A percentile compares a stretch with the other conserved stretches of the same genome.
These are phyloP conservation scores for Dichetophora obliterata DNA, from an alignment of 2,888 invertebrate species.

Conservation along the genomic window DNA sequence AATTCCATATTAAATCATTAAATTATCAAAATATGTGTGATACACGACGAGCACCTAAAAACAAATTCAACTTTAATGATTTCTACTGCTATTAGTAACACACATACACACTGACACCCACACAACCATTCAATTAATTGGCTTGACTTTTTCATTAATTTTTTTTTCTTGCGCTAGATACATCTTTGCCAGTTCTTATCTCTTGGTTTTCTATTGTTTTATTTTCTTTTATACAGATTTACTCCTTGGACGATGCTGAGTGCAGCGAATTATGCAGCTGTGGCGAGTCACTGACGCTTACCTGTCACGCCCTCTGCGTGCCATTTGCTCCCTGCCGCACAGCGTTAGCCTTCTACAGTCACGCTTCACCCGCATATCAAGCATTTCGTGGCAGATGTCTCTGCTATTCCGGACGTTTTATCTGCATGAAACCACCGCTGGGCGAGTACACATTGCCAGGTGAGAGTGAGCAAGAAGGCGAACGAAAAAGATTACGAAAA, in stretches of 20 bases:
- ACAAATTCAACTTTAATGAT: neutral
- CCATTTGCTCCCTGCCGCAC: conserved; percentile 89
- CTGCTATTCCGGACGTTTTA: conserved; percentile 92
- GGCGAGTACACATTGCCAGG: conserved; percentile 72
- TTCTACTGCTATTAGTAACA: neutral
- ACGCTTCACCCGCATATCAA: conserved; percentile 90
- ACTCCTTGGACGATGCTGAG: conserved; percentile 82
- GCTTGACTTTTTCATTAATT: neutral
- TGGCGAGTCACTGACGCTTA: conserved; percentile 80
- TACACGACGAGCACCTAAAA: neutral
- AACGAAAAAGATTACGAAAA: neutral
- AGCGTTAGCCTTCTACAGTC: conserved; percentile 89
- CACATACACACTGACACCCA: neutral
- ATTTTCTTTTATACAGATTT: conserved; percentile 61
- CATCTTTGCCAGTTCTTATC: neutral
- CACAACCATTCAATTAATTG: neutral
- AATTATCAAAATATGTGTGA: neutral
- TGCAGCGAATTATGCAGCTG: conserved; percentile 93
- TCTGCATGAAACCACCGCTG: conserved; percentile 88
- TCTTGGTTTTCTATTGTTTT: neutral
- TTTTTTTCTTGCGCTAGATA: neutral
- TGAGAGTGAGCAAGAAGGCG: conserved; percentile 51
- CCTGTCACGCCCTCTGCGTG: conserved; percentile 91
- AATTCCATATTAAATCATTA: neutral
- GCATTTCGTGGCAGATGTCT: conserved; percentile 90